Evolutionary conservation across 2,888 invertebrate genomes (phyloP).

Genomic region (Cerceris rybyensis): DNA sequence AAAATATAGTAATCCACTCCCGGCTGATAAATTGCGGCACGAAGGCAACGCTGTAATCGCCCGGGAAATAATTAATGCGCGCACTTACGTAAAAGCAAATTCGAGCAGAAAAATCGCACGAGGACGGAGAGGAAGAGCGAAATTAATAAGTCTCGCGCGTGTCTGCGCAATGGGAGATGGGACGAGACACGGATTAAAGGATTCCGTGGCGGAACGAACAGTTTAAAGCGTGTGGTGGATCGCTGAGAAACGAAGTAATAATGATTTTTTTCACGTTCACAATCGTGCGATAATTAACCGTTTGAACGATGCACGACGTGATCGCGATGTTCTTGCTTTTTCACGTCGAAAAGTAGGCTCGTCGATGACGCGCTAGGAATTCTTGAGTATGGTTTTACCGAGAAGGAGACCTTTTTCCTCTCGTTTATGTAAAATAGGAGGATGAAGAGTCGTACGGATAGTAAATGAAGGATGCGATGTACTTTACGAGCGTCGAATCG

Average conservation of each 20-base stretch:
- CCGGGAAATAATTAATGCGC: slow-evolving; percentile 59
- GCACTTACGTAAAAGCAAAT: slow-evolving; percentile 44
- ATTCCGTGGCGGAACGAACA: slow-evolving; percentile 5
- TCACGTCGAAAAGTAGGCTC: too few species aligned
- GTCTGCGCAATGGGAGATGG: slow-evolving; percentile 29
- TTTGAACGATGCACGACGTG: too few species aligned
- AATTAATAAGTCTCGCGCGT: slow-evolving; percentile 43
- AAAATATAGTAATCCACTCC: slow-evolving; percentile 65
- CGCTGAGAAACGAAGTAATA: slow-evolving; percentile 10
- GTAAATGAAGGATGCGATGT: too few species aligned
- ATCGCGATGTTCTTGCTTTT: too few species aligned
- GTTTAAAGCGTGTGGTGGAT: slow-evolving; percentile 26
- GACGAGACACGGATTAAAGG: slow-evolving; percentile 34
- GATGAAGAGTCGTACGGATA: too few species aligned
- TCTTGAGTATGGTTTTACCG: too few species aligned
- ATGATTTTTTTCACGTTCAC: neutral
- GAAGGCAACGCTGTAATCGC: slow-evolving; percentile 55
- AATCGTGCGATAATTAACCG: too few species aligned
- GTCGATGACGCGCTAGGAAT: too few species aligned
- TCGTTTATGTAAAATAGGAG: too few species aligned
- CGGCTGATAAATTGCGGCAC: slow-evolving; percentile 62
- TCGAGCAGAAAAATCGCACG: slow-evolving; percentile 37
- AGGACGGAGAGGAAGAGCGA: neutral
- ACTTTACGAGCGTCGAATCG: too few species aligned
- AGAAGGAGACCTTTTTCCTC: too few species aligned